A percentile compares a stretch with the other conserved stretches of the same genome.
Evolutionary conservation across 2,888 invertebrate genomes (phyloP).

Genomic region (Eupeodes luniger): DNA sequence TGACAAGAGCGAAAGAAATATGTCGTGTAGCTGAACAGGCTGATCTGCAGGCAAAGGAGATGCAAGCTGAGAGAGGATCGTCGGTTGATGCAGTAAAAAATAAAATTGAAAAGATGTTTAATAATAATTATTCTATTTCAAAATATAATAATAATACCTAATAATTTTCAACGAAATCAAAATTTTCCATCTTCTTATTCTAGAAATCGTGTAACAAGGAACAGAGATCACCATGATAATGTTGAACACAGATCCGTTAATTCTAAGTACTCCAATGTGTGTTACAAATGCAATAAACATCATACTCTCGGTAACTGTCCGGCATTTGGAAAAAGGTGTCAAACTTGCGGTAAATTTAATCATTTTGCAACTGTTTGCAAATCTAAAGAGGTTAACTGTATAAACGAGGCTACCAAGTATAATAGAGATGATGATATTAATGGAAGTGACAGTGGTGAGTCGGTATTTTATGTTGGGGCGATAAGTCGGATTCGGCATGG

Average conservation of each 20-base stretch:
- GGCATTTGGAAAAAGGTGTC: slow-evolving; percentile 29
- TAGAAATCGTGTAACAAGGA: slow-evolving; percentile 35
- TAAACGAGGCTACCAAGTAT: slow-evolving; percentile 3
- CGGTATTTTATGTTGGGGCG: slow-evolving; percentile 31
- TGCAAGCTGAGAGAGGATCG: slow-evolving; percentile 39
- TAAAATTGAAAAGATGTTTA: slow-evolving; percentile 10
- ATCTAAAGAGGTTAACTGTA: slow-evolving; percentile 28
- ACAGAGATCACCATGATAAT: slow-evolving; percentile 32
- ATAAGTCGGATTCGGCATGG: slow-evolving; percentile 32
- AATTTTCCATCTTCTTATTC: slow-evolving; percentile 26
- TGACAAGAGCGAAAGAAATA: slow-evolving; percentile 13
- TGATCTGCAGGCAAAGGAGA: slow-evolving; percentile 24
- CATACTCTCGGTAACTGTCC: slow-evolving; percentile 33
- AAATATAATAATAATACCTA: slow-evolving; percentile 14
- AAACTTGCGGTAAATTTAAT: slow-evolving; percentile 25
- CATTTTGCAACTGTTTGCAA: slow-evolving; percentile 37
- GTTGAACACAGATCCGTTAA: neutral
- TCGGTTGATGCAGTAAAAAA: slow-evolving; percentile 14
- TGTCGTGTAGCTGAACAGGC: slow-evolving; percentile 41
- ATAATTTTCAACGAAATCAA: neutral
- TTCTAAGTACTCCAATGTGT: slow-evolving; percentile 9
- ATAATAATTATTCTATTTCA: neutral
- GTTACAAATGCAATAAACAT: slow-evolving; percentile 41
- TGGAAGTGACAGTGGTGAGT: slow-evolving; percentile 5
- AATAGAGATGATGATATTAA: slow-evolving; percentile 20